Conservation (phyloP, 2,797 vertebrate species). For the Spinus olivaceus region DNA sequence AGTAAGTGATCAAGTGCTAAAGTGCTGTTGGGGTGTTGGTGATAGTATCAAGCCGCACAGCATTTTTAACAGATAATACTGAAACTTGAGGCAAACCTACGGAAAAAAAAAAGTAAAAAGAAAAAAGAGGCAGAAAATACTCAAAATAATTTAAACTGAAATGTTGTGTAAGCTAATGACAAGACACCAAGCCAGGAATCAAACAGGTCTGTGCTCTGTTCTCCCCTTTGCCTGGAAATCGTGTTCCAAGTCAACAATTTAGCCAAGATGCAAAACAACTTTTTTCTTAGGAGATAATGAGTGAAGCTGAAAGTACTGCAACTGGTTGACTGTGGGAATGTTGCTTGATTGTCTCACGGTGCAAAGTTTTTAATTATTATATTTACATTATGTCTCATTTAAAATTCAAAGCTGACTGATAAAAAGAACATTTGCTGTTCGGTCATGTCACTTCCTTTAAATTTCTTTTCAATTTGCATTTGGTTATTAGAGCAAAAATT, state of each 20-base stretch:
- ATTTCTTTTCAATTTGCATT: background rate
- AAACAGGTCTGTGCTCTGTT: background rate
- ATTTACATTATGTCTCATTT: background rate
- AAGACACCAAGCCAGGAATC: background rate
- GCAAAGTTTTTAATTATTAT: background rate
- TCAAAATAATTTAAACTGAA: conserved; percentile 7
- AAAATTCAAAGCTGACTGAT: background rate
- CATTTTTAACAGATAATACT: conserved; percentile 30
- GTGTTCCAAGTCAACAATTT: background rate
- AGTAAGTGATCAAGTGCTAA: conserved; percentile 40
- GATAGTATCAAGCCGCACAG: conserved; percentile 43
- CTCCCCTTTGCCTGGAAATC: conserved; percentile 10
- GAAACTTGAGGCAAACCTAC: background rate
- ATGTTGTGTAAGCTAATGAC: background rate
- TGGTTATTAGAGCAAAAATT: background rate
- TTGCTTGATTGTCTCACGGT: background rate
- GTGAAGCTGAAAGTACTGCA: background rate
- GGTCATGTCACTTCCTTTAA: background rate
- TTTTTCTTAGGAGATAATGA: background rate
- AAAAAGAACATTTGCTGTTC: background rate
- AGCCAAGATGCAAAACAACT: background rate
- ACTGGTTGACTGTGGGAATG: background rate
- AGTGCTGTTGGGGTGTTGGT: conserved; percentile 34
- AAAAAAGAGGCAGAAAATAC: background rate
- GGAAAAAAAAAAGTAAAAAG: background rate